Evolutionary conservation across 1,140 invertebrate genomes (phyloP), one percentile per base, ranked within the genome.

Genomic region (Lycorma delicatula): DNA sequence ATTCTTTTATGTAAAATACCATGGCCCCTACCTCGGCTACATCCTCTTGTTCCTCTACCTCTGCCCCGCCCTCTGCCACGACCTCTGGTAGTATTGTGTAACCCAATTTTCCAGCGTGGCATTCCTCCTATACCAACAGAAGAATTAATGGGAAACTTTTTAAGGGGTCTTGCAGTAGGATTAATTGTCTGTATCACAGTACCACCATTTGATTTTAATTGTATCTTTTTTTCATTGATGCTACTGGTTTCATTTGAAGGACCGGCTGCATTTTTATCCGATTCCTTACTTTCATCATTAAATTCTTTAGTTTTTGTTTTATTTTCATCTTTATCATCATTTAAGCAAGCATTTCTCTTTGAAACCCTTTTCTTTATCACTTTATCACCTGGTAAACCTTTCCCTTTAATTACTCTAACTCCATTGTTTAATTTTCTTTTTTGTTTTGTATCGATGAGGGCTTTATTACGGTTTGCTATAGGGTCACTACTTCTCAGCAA

Each of bases 81-180:
- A n/a, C 50, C 50, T 18, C 29, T 27, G 16, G 50, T 28, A 31
- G 28, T 27, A 20, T 31, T 31, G 18, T 31, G 26, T 34, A n/a
- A 28, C 50, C 4, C 28, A 20, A 7, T 16, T 29, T 18, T 13
- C 50, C 50, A 53, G 18, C 4, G 13, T 31, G 3, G 46, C 27
- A 29, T 29, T 53, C 23, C 36, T 53, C 50, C 50, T 34, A n/a
- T n/a, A 53, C 50, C 28, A 53, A 34, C 50, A 7, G 36, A 3
- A 18, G 36, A 11, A 48, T 48, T 48, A 25, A 20, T 48, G 2
- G 50, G 50, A 34, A 34, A 53, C 29, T 53, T 53, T 36, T 25
- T 53, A 11, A 25, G 29, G 7, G 50, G 22, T 16, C n/a, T 53
- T 36, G 27, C 36, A 20, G 31, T 29, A 53, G n/a, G n/a, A n/a